Evolutionary conservation across 2,113 vertebrate genomes (phyloP), one percentile per base, ranked within the genome.

Genomic region (Danionella cerebrum): DNA sequence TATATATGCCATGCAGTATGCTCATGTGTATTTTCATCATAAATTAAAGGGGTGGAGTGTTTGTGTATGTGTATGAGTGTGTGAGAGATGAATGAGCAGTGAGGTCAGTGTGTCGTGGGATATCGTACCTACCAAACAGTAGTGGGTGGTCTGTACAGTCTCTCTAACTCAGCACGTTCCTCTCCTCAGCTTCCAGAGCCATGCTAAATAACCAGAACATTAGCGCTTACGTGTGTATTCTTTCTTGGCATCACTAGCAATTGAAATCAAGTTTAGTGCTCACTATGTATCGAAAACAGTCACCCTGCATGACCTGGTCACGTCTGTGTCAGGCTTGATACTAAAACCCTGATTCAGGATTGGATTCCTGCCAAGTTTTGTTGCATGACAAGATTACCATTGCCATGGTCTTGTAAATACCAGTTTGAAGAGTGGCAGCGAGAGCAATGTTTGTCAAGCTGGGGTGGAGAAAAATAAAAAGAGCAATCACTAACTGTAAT

Each of bases 371-470:
- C 24, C 58, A 25, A 62, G 29, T 76, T 76, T 69, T 77, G 70
- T 62, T 70, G 73, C 70, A 3, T 22, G 65, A 44, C 54, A 35
- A 62, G 59, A 79, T 68, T 67, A 50, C 42, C 51, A 62, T 77
- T 71, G 63, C 44, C 52, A 39, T n/a, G 48, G 24, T 71, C 62
- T 67, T 54, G 48, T 6, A 71, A 67, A 73, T 67, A 51, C 54
- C 38, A 48, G 69, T 69, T 76, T 73, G 52, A 72, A 21, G 21
- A 19, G 39, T 14, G 18, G 14, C 31, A 21, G 22, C 54, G 65
- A 75, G 70, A 69, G 42, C 27, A 38, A 53, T 19, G 29, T 69
- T 19, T 35, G 58, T 22, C 38, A 21, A 50, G 62, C 19, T 21
- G 38, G 62, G 45, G 9, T 54, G 31, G 38, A 22, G 22, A 19